A percentile compares a stretch with the other conserved stretches of the same genome.
Evolutionary conservation across 2,888 invertebrate species (phyloP).

Genomic region (Gymnosoma rotundatum): DNA sequence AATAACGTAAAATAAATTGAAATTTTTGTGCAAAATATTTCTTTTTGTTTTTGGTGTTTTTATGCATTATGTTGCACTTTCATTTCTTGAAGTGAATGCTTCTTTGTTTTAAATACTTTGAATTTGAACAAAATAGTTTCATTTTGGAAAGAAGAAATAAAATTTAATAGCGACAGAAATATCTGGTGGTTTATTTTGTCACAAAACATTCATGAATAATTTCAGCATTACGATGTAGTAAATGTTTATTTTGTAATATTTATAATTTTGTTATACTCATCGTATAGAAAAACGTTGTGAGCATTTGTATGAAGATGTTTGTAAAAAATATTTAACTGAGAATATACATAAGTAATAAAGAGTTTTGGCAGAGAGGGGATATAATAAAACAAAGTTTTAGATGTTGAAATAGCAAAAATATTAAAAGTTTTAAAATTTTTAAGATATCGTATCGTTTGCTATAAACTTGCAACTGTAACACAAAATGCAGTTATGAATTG

Average conservation of each 20-base stretch:
- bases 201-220: conserved; percentile 45
- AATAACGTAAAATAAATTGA: conserved; percentile 11
- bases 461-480: too few species aligned
- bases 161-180: conserved; percentile 42
- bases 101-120: background rate
- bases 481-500: too few species aligned
- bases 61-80: conserved; percentile 2
- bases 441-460: too few species aligned
- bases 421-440: too few species aligned
- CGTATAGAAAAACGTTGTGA: too few species aligned
- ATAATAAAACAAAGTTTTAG: too few species aligned
- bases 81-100: background rate
- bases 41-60: background rate
- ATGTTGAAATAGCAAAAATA: too few species aligned
- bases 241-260: conserved; percentile 14
- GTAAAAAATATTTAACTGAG: too few species aligned
- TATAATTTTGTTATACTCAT: background rate
- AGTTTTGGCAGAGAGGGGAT: too few species aligned
- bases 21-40: background rate
- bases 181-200: conserved; percentile 52
- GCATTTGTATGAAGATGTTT: too few species aligned
- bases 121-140: background rate
- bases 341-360: too few species aligned
- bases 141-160: conserved; percentile 29
- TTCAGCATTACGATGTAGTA: conserved; percentile 30